A percentile compares a stretch with the other conserved stretches of the same genome.
These are phyloP conservation scores for Sarcophaga caerulescens DNA, from an alignment of 2,888 invertebrate species.

Conservation along the genomic window DNA sequence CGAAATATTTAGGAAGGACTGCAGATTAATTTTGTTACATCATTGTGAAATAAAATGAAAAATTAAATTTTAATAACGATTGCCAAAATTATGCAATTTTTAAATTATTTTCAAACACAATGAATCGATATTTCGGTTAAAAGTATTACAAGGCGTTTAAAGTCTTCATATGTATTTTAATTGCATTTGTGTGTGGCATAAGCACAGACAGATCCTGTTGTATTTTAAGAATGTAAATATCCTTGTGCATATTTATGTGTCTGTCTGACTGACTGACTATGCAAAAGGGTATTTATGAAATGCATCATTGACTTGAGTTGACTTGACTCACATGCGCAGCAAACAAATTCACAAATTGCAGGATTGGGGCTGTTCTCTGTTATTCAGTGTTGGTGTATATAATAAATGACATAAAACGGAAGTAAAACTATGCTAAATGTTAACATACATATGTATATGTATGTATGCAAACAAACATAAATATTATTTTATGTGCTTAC, in stretches of 20 bases:
- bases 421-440: slow-evolving; percentile 65
- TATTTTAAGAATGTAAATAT: slow-evolving; percentile 16
- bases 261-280: not conserved
- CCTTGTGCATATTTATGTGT: slow-evolving; percentile 13
- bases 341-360: slow-evolving; percentile 50
- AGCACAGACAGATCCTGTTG: slow-evolving; percentile 13
- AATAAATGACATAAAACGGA: slow-evolving; percentile 56
- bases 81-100: not conserved
- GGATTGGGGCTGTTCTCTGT: slow-evolving; percentile 3
- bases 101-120: not conserved
- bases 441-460: too few species aligned
- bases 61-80: not conserved
- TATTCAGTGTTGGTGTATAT: slow-evolving; percentile 5
- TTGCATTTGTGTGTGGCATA: not conserved
- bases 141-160: not conserved
- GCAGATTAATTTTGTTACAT: not conserved
- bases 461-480: slow-evolving; percentile 3
- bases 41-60: not conserved
- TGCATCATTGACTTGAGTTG: slow-evolving; percentile 37
- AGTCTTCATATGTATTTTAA: not conserved
- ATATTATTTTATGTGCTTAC: slow-evolving; percentile 29
- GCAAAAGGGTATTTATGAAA: slow-evolving; percentile 5
- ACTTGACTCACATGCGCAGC: slow-evolving; percentile 67
- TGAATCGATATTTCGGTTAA: not conserved
- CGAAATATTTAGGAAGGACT: not conserved